Percentiles rank a stretch among this genome's conserved stretches.
Conservation (phyloP, 2,113 vertebrate genomes). For the Chinchilla lanigera region DNA sequence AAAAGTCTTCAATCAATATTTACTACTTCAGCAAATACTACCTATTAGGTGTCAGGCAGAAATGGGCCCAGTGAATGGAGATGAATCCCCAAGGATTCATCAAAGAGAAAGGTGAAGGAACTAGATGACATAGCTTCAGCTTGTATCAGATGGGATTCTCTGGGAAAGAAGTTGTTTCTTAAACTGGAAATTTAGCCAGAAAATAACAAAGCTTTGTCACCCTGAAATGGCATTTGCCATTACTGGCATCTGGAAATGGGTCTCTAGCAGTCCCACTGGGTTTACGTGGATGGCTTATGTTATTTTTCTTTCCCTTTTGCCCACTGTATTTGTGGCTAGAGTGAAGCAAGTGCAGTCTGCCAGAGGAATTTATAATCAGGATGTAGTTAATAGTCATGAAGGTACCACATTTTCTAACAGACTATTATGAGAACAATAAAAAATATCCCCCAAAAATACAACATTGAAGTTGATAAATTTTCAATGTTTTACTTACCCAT, state of each 20-base stretch:
- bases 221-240: not conserved
- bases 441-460: constrained; percentile 7
- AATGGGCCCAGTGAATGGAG: not conserved
- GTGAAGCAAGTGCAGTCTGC: not conserved
- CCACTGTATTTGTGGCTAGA: not conserved
- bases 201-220: not conserved
- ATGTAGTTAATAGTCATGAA: not conserved
- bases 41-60: not conserved
- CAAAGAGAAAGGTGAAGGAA: not conserved
- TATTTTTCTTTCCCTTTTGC: not conserved
- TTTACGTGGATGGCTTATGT: not conserved
- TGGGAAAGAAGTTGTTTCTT: not conserved
- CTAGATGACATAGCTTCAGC: not conserved
- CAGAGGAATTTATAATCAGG: not conserved
- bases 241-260: not conserved
- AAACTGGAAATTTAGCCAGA: not conserved
- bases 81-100: not conserved
- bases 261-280: not conserved
- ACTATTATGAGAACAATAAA: not conserved
- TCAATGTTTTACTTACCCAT: not conserved
- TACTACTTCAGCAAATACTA: not conserved
- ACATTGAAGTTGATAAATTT: not conserved
- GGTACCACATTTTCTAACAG: not conserved
- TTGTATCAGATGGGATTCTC: not conserved
- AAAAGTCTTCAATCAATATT: constrained; percentile 13